Base-by-base conservation (phyloP, 2,888 invertebrate species). In the Meganola albula region DNA sequence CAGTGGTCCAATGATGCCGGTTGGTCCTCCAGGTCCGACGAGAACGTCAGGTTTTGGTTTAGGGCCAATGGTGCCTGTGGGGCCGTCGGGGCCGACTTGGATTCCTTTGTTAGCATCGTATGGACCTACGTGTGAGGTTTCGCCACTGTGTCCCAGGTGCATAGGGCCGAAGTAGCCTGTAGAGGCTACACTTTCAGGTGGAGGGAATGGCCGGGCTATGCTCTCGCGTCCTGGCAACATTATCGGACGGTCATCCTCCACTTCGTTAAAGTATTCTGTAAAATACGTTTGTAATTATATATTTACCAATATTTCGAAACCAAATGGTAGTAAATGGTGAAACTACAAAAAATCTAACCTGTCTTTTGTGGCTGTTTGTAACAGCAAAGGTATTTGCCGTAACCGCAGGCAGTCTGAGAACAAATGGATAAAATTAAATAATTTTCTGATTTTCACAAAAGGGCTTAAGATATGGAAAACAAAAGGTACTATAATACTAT, bases 341-440 rank as follows among this genome's bases (percentile, higher is more conserved):
- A n/a, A n/a, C n/a, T n/a, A n/a, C n/a, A n/a, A n/a, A n/a, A n/a
- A n/a, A n/a, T 10, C 27, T n/a, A 46, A 79, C 80, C 78, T 60
- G 72, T 37, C 11, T 57, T 54, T 2, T 56, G 60, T 10, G 1
- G 69, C 62, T 41, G 66, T 34, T 87, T 87, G 67, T 87, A 90
- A 56, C 92, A 92, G 59, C 92, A 92, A 40, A 91, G 88, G 45
- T 83, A 87, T 61, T 90, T 90, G 5, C 89, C 90, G 0, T 71
- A 70, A 14, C 90, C 89, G 51, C 92, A 92, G 10, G 88, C 87
- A 7, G 89, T 89, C 91, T 91, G 79, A n/a, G n/a, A n/a, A n/a
- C n/a, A n/a, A n/a, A n/a, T n/a, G n/a, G n/a, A n/a, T n/a, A n/a
- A n/a, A n/a, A n/a, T n/a, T n/a, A n/a, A n/a, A n/a, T n/a, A n/a